These are phyloP conservation scores for Zelostemma sp. DNA, from an alignment of 1,140 invertebrate genomes.

Conservation along the genomic window DNA sequence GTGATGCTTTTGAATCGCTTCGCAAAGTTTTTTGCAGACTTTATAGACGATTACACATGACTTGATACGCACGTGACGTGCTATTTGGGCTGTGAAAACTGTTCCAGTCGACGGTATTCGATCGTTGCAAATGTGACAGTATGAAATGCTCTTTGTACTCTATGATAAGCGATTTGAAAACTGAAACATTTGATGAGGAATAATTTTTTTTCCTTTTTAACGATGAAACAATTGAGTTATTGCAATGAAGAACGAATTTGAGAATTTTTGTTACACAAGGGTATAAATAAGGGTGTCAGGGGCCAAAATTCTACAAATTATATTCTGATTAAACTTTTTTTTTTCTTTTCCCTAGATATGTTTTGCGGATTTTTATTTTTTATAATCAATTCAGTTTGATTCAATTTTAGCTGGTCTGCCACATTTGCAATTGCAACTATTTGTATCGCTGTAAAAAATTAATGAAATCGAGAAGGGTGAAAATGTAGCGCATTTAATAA, in stretches of 20 bases:
- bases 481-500: constrained; percentile 6
- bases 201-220: no score
- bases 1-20: constrained; percentile 58
- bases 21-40: constrained; percentile 33
- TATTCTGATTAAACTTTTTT: no score
- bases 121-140: no score
- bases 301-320: no score
- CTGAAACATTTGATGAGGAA: no score
- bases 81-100: no score
- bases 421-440: constrained; percentile 32
- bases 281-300: neutral
- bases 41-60: constrained; percentile 47
- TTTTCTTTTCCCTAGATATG: no score
- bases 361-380: no score
- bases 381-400: constrained; percentile 8
- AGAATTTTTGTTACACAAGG: neutral
- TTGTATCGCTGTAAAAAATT: neutral
- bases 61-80: neutral
- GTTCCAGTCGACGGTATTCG: no score
- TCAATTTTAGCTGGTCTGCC: constrained; percentile 22
- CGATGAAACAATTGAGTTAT: no score
- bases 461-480: constrained; percentile 1
- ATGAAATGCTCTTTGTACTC: no score
- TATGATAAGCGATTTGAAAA: no score
- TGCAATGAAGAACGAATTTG: constrained; percentile 7